Evolutionary conservation across 2,113 vertebrate genomes (phyloP), one percentile per base, ranked within the genome.

Genomic region (Xenus cinereus): DNA sequence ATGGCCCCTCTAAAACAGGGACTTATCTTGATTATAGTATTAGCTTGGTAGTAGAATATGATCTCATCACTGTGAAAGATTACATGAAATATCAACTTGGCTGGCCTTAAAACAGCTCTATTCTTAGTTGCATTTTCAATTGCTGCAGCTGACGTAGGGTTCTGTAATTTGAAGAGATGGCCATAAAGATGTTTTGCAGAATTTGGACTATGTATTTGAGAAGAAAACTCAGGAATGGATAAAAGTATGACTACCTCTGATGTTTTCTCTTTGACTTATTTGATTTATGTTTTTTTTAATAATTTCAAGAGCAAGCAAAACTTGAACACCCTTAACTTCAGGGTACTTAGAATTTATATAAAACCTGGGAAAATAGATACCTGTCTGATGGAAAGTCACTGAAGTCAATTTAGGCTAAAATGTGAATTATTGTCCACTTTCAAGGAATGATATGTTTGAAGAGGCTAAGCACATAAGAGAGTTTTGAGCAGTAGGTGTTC

Each of bases 11-110:
- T 73, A 80, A 93, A 89, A 79, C 80, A 76, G 72, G 60, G 87
- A 75, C 64, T 97, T 97, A 96, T 94, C 77, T 97, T 96, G 90
- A 96, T 98, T 96, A 96, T 22, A 48, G 46, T 90, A 68, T 95
- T 94, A 94, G 91, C 89, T 91, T 78, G 87, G 96, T 92, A 97
- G 94, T 91, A 86, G 94, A 97, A 91, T 95, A 96, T 98, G 96
- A 98, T 91, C 92, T 98, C 96, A 96, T 84, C 77, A 71, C 96
- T 94, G 82, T 96, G 96, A 95, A 95, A 98, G 95, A 97, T 95
- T 97, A 97, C 90, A 91, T 93, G 92, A 97, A 97, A 74, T 97
- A 94, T 97, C 96, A 95, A 62, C 95, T 97, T 98, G 97, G 78
- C 97, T 94, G 67, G 28, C 78, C 81, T 97, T 97, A 71, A 97